Evolutionary conservation across 1,140 invertebrate genomes (phyloP).

Genomic region (Babylonia areolata): DNA sequence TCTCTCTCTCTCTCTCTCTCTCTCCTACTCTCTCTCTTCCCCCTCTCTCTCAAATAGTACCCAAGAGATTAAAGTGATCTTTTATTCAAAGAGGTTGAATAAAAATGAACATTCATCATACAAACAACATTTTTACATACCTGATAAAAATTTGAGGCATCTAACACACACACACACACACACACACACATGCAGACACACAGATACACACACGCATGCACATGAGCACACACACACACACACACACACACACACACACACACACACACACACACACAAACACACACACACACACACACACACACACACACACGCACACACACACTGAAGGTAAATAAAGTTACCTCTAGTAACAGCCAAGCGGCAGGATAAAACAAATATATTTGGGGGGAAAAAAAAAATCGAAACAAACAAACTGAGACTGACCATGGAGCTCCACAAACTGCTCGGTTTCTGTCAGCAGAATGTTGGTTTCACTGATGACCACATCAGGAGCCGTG

Average conservation of each 20-base stretch:
- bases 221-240: background rate
- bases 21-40: too few relatives aligned
- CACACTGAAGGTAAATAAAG: background rate
- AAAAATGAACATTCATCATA: too few relatives aligned
- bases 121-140: too few relatives aligned
- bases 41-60: too few relatives aligned
- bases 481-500: background rate
- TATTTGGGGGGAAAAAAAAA: background rate
- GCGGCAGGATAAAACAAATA: background rate
- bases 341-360: background rate
- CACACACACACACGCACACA: background rate
- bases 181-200: background rate
- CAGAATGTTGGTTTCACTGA: constrained; percentile 34
- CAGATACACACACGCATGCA: too few relatives aligned
- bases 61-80: background rate
- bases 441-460: background rate
- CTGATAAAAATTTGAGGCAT: too few relatives aligned
- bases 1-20: too few relatives aligned
- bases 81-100: too few relatives aligned
- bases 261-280: background rate
- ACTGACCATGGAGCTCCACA: constrained; percentile 25
- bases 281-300: background rate
- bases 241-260: background rate
- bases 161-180: too few relatives aligned
- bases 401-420: background rate